Evolutionary conservation across 2,797 vertebrate genomes (phyloP).

Genomic region (Sebastes alutus): DNA sequence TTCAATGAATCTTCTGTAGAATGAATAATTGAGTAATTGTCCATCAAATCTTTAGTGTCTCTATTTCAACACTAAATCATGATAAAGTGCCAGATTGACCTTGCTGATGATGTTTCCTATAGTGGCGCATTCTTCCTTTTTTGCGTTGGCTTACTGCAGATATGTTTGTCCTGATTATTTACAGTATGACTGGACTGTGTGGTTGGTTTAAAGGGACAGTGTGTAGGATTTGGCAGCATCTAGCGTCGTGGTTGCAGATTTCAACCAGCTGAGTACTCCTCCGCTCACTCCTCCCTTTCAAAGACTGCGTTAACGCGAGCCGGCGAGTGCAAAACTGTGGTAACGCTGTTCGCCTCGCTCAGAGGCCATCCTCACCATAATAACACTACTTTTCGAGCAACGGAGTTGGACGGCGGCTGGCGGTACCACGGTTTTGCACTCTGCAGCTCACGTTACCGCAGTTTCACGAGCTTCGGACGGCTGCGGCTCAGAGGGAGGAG

Average conservation of each 20-base stretch:
- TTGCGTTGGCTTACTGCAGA: neutral
- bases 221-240: too few species aligned
- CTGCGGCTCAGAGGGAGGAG: too few species aligned
- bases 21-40: neutral
- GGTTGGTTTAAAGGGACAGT: neutral
- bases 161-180: neutral
- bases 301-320: too few species aligned
- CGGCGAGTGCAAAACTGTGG: fast-evolving
- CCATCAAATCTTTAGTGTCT: neutral
- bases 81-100: neutral
- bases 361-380: too few species aligned
- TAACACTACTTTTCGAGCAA: too few species aligned
- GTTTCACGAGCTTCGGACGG: too few species aligned
- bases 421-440: too few species aligned
- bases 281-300: too few species aligned
- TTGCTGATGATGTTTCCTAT: neutral
- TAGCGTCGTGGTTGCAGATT: too few species aligned
- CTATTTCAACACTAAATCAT: neutral
- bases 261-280: too few species aligned
- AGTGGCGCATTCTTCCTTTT: neutral
- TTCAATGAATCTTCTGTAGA: neutral
- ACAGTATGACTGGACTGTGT: neutral
- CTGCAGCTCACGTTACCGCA: fast-evolving
- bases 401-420: too few species aligned
- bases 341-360: too few species aligned